A percentile compares a stretch with the other conserved stretches of the same genome.
Evolutionary conservation across 2,888 invertebrate species (phyloP).

Genomic region (Alviniconcha strummeri): DNA sequence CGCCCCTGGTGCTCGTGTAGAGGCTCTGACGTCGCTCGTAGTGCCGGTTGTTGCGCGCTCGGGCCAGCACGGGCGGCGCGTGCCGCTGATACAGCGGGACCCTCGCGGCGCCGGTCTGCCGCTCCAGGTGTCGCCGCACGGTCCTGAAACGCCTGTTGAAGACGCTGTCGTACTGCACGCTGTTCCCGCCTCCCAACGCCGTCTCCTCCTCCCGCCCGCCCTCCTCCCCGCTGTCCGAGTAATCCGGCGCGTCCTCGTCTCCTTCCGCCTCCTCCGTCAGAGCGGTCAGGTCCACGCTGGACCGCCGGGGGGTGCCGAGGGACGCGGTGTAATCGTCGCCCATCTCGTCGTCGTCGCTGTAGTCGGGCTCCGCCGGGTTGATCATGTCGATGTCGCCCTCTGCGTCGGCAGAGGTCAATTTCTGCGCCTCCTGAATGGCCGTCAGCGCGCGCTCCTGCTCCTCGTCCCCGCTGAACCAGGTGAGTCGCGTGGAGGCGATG

Average conservation of each 20-base stretch:
- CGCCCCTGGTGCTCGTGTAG: neutral
- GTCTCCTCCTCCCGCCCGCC: neutral
- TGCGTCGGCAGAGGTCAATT: conserved; percentile 25
- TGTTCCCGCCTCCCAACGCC: neutral
- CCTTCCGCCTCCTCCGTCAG: neutral
- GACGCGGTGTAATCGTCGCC: neutral
- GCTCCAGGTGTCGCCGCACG: conserved; percentile 19
- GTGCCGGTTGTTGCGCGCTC: neutral
- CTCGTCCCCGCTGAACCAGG: conserved; percentile 31
- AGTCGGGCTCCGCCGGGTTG: conserved; percentile 11
- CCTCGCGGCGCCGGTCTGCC: neutral
- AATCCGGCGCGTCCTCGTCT: conserved; percentile 23
- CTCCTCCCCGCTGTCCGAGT: conserved; percentile 8
- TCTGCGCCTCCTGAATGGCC: conserved; percentile 35
- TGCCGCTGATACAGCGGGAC: neutral
- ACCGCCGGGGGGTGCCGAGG: neutral
- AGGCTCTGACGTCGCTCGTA: conserved; percentile 13
- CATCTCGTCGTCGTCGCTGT: conserved; percentile 20
- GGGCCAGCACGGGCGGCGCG: neutral
- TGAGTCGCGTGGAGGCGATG: conserved; percentile 86
- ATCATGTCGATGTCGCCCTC: conserved; percentile 24
- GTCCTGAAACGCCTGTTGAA: conserved; percentile 31
- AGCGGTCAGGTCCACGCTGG: neutral
- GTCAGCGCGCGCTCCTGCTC: conserved; percentile 35
- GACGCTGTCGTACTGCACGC: conserved; percentile 32